Conservation (phyloP, 1,140 invertebrate genomes). For the Pseudomyrmex pallidus region DNA sequence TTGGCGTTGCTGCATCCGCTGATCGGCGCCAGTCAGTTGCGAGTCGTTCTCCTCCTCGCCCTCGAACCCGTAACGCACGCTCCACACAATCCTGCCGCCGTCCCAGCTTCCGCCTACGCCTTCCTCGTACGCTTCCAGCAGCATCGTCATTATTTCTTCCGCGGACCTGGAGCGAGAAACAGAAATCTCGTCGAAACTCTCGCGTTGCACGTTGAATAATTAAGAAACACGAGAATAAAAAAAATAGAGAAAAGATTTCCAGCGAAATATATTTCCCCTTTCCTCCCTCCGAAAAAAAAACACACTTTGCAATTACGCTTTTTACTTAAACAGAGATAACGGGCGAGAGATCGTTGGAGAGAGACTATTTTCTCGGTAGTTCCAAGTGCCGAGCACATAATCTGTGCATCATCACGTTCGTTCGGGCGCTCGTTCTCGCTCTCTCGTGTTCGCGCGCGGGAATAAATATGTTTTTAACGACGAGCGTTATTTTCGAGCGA, state of each 20-base stretch:
- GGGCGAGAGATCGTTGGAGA: not conserved
- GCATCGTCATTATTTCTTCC: slow-evolving; percentile 94
- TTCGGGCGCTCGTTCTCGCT: slow-evolving; percentile 8
- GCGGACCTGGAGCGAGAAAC: slow-evolving; percentile 86
- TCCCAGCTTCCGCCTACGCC: slow-evolving; percentile 90
- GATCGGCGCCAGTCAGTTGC: slow-evolving; percentile 81
- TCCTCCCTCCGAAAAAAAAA: too few species aligned
- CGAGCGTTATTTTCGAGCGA: not conserved
- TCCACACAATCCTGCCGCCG: slow-evolving; percentile 93
- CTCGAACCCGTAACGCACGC: slow-evolving; percentile 90
- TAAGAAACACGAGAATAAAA: not conserved
- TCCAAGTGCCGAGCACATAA: not conserved
- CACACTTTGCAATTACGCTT: too few species aligned
- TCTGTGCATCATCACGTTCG: not conserved
- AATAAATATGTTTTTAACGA: slow-evolving; percentile 10
- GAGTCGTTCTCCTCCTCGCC: slow-evolving; percentile 85
- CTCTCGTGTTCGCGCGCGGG: slow-evolving; percentile 5
- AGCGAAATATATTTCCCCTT: too few species aligned
- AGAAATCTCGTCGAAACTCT: not conserved
- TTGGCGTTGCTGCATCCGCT: slow-evolving; percentile 86
- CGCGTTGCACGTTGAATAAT: not conserved
- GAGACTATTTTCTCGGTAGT: not conserved
- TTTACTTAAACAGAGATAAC: too few species aligned
- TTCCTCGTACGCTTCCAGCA: slow-evolving; percentile 95
- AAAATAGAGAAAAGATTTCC: not conserved